Conservation (phyloP, 2,888 invertebrate species). For the Xestoiulus laeticollis region DNA sequence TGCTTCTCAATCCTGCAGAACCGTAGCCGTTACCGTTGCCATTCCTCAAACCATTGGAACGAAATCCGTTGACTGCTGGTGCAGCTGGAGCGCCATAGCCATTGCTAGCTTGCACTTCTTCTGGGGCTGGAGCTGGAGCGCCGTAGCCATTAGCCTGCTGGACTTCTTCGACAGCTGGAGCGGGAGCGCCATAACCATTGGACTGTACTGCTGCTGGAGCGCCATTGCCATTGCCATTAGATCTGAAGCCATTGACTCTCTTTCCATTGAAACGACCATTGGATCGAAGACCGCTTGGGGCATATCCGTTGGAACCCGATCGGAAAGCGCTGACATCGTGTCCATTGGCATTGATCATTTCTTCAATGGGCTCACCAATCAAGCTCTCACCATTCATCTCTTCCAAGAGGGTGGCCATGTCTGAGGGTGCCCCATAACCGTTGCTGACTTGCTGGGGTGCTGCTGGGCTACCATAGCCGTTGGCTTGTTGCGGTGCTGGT, state of each 20-base stretch:
- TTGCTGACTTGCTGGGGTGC: constrained; percentile 36
- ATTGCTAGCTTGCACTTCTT: neutral
- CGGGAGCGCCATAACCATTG: constrained; percentile 13
- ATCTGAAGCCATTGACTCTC: constrained; percentile 36
- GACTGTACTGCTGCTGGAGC: neutral
- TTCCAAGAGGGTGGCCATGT: neutral
- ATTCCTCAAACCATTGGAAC: constrained; percentile 36
- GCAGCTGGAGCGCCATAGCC: constrained; percentile 15
- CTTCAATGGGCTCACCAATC: constrained; percentile 10
- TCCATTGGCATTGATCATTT: constrained; percentile 29
- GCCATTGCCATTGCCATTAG: constrained; percentile 35
- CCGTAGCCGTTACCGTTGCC: constrained; percentile 24
- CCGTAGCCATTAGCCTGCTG: neutral
- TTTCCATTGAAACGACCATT: constrained; percentile 24
- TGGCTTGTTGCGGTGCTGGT: constrained; percentile 9
- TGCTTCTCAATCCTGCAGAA: neutral
- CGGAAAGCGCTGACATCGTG: neutral
- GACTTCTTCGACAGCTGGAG: neutral
- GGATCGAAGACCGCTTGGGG: constrained; percentile 1
- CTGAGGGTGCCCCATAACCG: neutral
- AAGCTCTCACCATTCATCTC: constrained; percentile 25
- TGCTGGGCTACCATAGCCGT: constrained; percentile 44
- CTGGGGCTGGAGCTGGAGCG: constrained; percentile 18
- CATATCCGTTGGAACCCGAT: neutral
- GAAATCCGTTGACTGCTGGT: neutral